Conservation (phyloP, 2,113 vertebrate species). For the Semnornis frantzii region DNA sequence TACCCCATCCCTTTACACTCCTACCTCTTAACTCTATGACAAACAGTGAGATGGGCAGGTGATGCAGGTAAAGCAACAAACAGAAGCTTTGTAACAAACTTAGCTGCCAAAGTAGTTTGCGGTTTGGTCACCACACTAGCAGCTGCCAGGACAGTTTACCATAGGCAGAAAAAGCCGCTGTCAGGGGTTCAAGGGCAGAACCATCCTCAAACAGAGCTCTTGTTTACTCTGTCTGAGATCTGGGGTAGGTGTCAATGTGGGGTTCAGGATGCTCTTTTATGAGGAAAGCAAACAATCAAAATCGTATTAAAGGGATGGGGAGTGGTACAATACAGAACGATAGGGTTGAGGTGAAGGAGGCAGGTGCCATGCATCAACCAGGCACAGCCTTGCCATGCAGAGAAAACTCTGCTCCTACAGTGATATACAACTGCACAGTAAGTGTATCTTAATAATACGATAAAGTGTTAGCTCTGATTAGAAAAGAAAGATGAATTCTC, state of each 20-base stretch:
- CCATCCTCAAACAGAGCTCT: background rate
- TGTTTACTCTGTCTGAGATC: background rate
- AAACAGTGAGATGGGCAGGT: background rate
- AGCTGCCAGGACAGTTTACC: background rate
- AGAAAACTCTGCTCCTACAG: constrained; percentile 48
- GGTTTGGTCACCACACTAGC: accelerated
- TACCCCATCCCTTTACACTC: too few species aligned
- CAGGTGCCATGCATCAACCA: background rate
- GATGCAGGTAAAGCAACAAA: background rate
- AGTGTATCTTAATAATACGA: constrained; percentile 74
- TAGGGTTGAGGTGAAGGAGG: background rate
- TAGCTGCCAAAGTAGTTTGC: too few species aligned
- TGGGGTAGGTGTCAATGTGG: background rate
- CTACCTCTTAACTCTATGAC: background rate
- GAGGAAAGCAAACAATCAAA: background rate
- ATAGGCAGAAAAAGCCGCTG: background rate
- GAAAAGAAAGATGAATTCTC: constrained; percentile 84
- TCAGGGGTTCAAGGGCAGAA: accelerated
- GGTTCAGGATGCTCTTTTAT: background rate
- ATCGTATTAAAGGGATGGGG: accelerated
- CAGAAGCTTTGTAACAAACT: background rate
- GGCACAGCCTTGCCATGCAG: constrained; percentile 32
- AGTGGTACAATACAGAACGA: accelerated
- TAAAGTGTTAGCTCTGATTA: constrained; percentile 82
- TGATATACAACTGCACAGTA: constrained; percentile 47